Percentiles rank a stretch among this genome's conserved stretches.
These are phyloP conservation scores for Apaloderma vittatum DNA, from an alignment of 2,113 vertebrate genomes.

Conservation along the genomic window DNA sequence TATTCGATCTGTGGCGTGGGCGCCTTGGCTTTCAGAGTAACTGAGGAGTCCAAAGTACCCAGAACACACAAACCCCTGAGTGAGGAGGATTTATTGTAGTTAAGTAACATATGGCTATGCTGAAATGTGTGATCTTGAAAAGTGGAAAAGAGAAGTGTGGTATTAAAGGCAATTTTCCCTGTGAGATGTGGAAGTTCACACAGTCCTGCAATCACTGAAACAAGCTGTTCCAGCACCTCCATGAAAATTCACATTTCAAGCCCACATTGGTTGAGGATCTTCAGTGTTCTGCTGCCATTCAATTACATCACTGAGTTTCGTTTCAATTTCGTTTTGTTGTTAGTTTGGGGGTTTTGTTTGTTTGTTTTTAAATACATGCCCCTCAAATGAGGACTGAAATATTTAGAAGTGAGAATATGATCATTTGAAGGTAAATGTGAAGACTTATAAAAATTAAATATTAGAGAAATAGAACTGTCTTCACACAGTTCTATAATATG, in stretches of 20 bases:
- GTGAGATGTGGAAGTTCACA: not conserved
- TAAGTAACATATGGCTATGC: not conserved
- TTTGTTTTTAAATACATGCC: not conserved
- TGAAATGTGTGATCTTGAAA: conserved; percentile 22
- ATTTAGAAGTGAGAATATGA: not conserved
- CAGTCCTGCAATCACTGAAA: not conserved
- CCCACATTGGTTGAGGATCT: not conserved
- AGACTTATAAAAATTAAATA: not conserved
- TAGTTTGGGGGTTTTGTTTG: not conserved
- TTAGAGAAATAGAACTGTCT: not conserved
- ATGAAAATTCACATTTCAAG: not conserved
- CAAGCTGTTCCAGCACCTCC: not conserved
- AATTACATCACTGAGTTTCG: not conserved
- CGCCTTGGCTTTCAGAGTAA: not conserved
- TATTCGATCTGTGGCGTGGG: not conserved
- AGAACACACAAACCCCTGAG: not conserved
- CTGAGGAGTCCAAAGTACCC: not conserved
- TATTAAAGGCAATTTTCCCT: conserved; percentile 17
- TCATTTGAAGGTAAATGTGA: not conserved
- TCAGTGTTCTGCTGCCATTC: not conserved
- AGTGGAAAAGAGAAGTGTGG: not conserved
- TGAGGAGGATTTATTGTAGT: not conserved
- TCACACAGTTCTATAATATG: not conserved
- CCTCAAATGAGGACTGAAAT: not conserved
- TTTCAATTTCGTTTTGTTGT: not conserved